Conservation (phyloP, 2,888 invertebrate genomes). For the Lottia scabra region DNA sequence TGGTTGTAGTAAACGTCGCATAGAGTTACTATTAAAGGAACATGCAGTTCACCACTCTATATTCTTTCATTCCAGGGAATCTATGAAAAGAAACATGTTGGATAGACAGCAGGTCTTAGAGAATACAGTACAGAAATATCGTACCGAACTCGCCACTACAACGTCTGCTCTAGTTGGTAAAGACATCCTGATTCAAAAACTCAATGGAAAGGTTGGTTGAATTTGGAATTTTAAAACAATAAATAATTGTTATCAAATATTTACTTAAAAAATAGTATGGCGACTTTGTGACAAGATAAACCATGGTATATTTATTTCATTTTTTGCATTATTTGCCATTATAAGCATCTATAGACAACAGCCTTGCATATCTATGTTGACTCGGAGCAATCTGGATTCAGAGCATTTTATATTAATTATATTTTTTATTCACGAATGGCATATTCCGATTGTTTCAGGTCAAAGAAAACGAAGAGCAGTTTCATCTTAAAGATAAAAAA, state of each 20-base stretch:
- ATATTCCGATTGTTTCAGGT: slow-evolving; percentile 25
- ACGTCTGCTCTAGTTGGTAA: slow-evolving; percentile 48
- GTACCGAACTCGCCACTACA: slow-evolving; percentile 47
- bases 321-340: no score
- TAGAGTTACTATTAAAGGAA: no score
- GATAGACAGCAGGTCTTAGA: slow-evolving; percentile 50
- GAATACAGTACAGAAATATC: slow-evolving; percentile 47
- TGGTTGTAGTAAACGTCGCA: no score
- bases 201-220: slow-evolving; percentile 40
- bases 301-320: no score
- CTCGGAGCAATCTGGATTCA: no score
- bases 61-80: slow-evolving; percentile 33
- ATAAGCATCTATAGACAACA: no score
- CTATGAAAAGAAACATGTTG: slow-evolving; percentile 41
- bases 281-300: no score
- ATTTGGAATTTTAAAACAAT: background rate
- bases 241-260: no score
- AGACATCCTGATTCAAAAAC: slow-evolving; percentile 41
- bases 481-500: slow-evolving; percentile 33
- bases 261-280: no score
- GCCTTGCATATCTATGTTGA: no score
- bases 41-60: background rate
- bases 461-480: slow-evolving; percentile 29
- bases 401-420: background rate
- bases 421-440: background rate